Conservation (phyloP, 2,113 vertebrate genomes). For the Natator depressus region DNA sequence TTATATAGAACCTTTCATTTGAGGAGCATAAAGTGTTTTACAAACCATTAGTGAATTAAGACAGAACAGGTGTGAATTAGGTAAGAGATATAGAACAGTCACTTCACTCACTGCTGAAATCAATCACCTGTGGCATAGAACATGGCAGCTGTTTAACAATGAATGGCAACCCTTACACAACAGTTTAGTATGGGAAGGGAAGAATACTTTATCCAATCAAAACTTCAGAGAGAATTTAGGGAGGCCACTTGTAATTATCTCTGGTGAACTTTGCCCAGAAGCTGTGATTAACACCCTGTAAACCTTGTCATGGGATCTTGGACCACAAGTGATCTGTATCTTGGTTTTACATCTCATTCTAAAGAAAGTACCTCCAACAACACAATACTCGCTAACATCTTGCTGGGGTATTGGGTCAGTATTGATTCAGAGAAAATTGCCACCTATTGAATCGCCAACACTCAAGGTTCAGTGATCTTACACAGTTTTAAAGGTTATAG, state of each 20-base stretch:
- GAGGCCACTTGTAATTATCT: constrained; percentile 28
- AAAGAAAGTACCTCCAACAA: background rate
- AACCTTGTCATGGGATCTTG: background rate
- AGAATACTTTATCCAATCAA: background rate
- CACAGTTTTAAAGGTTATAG: background rate
- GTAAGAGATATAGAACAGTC: constrained; percentile 19
- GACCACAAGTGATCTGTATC: background rate
- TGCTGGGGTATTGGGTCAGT: background rate
- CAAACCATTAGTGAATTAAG: constrained; percentile 64
- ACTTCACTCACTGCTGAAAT: constrained; percentile 37
- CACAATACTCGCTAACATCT: background rate
- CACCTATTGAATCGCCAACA: background rate
- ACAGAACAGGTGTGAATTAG: constrained; percentile 15
- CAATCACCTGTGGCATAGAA: background rate
- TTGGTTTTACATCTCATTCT: background rate
- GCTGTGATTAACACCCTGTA: background rate
- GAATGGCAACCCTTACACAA: background rate
- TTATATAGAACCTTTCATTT: constrained; percentile 1
- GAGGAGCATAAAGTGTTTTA: constrained; percentile 47
- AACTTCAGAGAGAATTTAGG: constrained; percentile 14
- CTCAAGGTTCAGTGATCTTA: background rate
- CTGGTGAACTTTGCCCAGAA: background rate
- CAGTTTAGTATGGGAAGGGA: background rate
- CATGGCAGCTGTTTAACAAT: background rate
- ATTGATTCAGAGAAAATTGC: background rate